These are phyloP conservation scores for Cerastis rubricosa DNA, from an alignment of 2,888 invertebrate species.

Conservation along the genomic window DNA sequence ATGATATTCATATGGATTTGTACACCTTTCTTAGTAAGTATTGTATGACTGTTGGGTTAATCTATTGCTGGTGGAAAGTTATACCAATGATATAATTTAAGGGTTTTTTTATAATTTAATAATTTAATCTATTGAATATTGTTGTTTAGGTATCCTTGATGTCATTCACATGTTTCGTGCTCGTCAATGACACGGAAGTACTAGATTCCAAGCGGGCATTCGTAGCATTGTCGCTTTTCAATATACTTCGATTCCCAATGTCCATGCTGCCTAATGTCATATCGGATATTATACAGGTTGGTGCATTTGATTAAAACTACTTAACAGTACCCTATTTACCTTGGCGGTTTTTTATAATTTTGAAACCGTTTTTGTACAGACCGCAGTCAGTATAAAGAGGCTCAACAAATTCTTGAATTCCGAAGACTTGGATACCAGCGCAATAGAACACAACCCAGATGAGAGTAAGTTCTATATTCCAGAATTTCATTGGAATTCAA, in stretches of 20 bases:
- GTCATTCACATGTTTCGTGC: conserved; percentile 96
- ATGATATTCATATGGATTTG: conserved; percentile 97
- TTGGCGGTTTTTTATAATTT: neutral
- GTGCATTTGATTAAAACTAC: conserved; percentile 74
- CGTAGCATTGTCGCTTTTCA: conserved; percentile 98
- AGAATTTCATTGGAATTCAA: neutral
- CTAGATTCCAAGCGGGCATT: conserved; percentile 98
- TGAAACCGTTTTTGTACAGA: conserved; percentile 86
- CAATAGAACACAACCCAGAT: conserved; percentile 93
- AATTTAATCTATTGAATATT: conserved; percentile 19
- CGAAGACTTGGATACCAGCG: conserved; percentile 96
- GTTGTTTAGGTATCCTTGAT: conserved; percentile 94
- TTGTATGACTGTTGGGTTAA: neutral
- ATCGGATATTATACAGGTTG: conserved; percentile 97
- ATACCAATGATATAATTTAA: conserved; percentile 6
- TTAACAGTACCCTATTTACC: neutral
- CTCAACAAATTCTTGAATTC: conserved; percentile 98
- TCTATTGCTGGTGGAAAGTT: neutral
- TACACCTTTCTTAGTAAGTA: conserved; percentile 96
- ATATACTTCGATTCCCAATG: conserved; percentile 98
- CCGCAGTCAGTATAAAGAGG: conserved; percentile 97
- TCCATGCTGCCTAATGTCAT: conserved; percentile 99
- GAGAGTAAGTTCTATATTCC: conserved; percentile 91
- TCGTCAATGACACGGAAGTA: conserved; percentile 95
- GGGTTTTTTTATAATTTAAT: too few species aligned